Evolutionary conservation across 2,888 invertebrate species (phyloP), one percentile per base, ranked within the genome.

Genomic region (Drosophila infuscata): DNA sequence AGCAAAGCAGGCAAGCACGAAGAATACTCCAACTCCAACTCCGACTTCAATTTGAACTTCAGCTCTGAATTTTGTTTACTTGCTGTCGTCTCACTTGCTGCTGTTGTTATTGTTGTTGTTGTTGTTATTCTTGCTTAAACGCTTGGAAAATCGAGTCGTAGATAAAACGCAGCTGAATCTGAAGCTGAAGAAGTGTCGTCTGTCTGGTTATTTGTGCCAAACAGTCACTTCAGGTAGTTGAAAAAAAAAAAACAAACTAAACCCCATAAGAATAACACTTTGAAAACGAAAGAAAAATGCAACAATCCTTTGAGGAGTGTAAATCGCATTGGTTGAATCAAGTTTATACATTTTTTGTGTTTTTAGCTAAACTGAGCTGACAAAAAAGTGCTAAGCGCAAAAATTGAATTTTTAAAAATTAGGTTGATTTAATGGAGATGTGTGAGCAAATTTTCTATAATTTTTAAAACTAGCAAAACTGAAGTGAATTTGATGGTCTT

Each of bases 61-160:
- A 64, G 48, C 57, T 60, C 60, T 51, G 59, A 49, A 67, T 82
- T 87, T 82, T 84, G 84, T 85, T 87, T 87, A 83, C 77, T 72
- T 73, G 64, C 63, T 66, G 52, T 66, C 70, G 20, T 62, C 51
- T 46, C 59, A 56, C 41, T 62, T 79, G 54, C 29, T 25, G 25
- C 3, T 25, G 25, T 25, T 63, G 46, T 49, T 69, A 51, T 20
- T 63, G 59, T 29, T 67, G 41, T 62, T 72, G 56, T 51, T 76
- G 67, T 56, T 79, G 83, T 78, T 77, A 59, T 78, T 76, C 69
- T 70, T 88, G 82, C 70, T 66, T 89, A 86, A 86, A 79, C 76
- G 88, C 72, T 89, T 43, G 86, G 85, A 89, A 86, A 89, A 89
- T 82, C 90, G 89, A 77, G 75, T 68, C 75, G 81, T 70, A 84